Evolutionary conservation across 2,888 invertebrate species (phyloP), one percentile per base, ranked within the genome.

Genomic region (Drosophila maculinotata): DNA sequence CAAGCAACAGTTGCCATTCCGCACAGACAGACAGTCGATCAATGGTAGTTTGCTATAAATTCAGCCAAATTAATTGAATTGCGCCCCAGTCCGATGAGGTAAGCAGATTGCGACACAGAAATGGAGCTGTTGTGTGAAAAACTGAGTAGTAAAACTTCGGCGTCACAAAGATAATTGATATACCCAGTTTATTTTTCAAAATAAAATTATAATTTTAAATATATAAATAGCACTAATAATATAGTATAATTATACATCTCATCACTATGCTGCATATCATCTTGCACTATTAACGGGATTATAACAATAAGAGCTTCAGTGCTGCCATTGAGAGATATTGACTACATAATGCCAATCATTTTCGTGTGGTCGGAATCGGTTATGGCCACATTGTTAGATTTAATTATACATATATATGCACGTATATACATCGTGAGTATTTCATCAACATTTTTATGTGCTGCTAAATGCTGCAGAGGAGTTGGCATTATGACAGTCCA

Each of bases 381-480:
- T 31, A 39, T 42, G 51, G 28, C 39, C 56, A 12, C 31, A 57
- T 56, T 48, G 44, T 39, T 14, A 10, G 14, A 47, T 57, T 69
- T 83, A 83, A 78, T 76, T 79, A 52, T 47, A 30, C 17, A 45
- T 31, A 12, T 31, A 4, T 20, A 3, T 2, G 20, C 4, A 20
- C 17, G 17, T 36, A 9, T 36, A 4, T 10, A n/a, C n/a, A n/a
- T n/a, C n/a, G n/a, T n/a, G n/a, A 23, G 17, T 28, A 35, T 54
- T 54, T 60, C 54, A 48, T 30, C 44, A 62, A 67, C 51, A 67
- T 39, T 70, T 79, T 83, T 83, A 86, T 84, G 76, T 84, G 57
- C 88, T 84, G 85, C 78, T 88, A 88, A 87, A 87, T 88, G 79
- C 63, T 88, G 87, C 88, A 89, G 89, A 87, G 87, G 88, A 88